Evolutionary conservation across 53 echinoderm and acorn worm genomes (phyloP), one percentile per base, ranked within the genome.

Genomic region (Luidia sarsii): DNA sequence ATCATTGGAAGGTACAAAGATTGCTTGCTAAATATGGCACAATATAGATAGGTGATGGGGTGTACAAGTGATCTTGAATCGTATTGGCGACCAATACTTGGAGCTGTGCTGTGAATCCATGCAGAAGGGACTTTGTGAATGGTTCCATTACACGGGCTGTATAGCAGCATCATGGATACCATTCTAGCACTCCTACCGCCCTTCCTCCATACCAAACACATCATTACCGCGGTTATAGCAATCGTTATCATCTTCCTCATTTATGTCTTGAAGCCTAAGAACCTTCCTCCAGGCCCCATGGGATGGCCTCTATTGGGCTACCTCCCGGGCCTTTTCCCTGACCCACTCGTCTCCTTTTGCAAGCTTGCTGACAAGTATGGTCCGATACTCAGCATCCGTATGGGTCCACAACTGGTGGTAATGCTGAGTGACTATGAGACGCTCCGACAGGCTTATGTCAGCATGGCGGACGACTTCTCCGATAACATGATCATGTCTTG

Each of bases 401-500:
- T 77, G 77, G 77, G 77, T 3, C 77, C 77, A 4, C 77, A 77
- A 48, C 77, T 77, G 6, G 61, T 77, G 46, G 77, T 77, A 3
- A 77, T 77, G 77, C 33, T 77, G 45, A 77, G 77, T 32, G 77
- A 77, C 46, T 77, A 77, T 31, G 77, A 77, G 77, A 77, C 77
- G 33, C 48, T 77, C 24, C 25, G 61, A 9, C 31, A 45, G 10
- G 77, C 77, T 20, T 77, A 77, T 31, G 77, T 77, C 29, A 77
- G 61, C 32, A 60, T 28, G 61, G 77, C 77, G 8, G 77, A 77
- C 18, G 77, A 60, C 18, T 77, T 77, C 48, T 77, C 77, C 3
- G 77, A 77, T 57, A 77, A 77, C 31, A 77, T 77, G 77, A 77
- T 77, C 34, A 77, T 77, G 77, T 77, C 77, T 32, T 77, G 77